Conservation (phyloP, 2,113 vertebrate species). For the Sander lucioperca region DNA sequence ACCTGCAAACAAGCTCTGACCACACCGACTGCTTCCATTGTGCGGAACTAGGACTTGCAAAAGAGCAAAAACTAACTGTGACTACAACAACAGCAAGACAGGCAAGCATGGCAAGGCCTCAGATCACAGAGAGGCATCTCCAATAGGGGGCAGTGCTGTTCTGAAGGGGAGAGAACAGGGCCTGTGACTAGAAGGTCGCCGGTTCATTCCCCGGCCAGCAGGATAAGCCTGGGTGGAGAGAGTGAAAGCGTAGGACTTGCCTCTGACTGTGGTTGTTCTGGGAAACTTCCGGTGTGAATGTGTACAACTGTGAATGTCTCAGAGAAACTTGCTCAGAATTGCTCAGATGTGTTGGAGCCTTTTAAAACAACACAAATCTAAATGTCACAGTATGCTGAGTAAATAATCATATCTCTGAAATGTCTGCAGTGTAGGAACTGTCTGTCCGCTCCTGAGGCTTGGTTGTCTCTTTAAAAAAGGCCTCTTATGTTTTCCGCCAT, state of each 20-base stretch:
- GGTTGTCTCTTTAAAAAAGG: no score
- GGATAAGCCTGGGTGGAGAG: neutral
- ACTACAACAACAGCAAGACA: neutral
- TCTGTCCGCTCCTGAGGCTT: no score
- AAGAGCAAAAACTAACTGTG: neutral
- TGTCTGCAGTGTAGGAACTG: no score
- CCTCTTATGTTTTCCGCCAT: no score
- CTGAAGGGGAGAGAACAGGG: neutral
- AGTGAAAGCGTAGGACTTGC: neutral
- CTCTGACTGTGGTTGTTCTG: neutral
- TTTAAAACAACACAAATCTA: no score
- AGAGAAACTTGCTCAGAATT: no score
- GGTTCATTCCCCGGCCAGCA: neutral
- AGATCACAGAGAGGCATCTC: neutral
- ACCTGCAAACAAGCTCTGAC: slow-evolving; percentile 15
- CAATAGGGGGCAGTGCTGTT: slow-evolving; percentile 13
- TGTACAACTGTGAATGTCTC: neutral
- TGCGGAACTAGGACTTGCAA: neutral
- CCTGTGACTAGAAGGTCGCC: neutral
- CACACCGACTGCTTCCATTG: neutral
- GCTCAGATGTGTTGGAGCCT: neutral
- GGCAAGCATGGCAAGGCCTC: neutral
- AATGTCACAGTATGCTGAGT: no score
- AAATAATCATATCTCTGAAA: no score
- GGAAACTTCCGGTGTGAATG: neutral